phyloP scores from a whole-genome alignment of 2,797 vertebrate genomes.

The Phrynocephalus vlangalii region DNA sequence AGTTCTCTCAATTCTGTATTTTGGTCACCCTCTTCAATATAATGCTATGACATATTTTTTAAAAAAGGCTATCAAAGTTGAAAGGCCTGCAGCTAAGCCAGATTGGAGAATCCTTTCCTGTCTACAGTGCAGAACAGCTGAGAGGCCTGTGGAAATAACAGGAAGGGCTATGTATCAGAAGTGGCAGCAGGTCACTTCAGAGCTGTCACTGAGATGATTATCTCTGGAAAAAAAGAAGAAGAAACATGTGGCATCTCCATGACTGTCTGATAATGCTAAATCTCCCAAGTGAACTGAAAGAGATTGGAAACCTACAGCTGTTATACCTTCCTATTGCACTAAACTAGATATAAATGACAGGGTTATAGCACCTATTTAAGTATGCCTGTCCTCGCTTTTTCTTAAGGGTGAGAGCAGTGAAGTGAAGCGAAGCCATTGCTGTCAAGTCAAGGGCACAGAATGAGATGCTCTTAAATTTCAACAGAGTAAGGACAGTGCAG shows the following conservation, averaged over 20 bases:
- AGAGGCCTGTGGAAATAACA: background rate
- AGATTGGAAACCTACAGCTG: constrained; percentile 22
- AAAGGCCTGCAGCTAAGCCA: background rate
- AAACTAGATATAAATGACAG: constrained; percentile 35
- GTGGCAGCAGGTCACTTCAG: background rate
- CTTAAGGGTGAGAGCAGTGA: constrained; percentile 29
- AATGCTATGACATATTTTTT: background rate
- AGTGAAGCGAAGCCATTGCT: constrained; percentile 36
- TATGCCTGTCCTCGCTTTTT: constrained; percentile 25
- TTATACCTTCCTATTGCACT: constrained; percentile 31
- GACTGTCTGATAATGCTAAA: constrained; percentile 30
- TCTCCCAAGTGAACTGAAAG: constrained; percentile 29
- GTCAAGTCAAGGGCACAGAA: constrained; percentile 33
- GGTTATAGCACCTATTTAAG: constrained; percentile 38
- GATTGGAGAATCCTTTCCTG: background rate
- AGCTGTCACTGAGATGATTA: constrained; percentile 37
- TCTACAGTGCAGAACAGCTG: background rate
- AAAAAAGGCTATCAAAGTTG: background rate
- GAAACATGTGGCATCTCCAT: constrained; percentile 22
- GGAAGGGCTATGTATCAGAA: background rate
- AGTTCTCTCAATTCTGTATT: background rate
- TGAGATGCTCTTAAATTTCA: constrained; percentile 27
- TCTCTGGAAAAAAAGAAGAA: constrained; percentile 9
- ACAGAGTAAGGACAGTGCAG: constrained; percentile 14
- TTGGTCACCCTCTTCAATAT: background rate